Percentiles rank a stretch among this genome's conserved stretches.
Conservation (phyloP, 2,797 vertebrate genomes). For the Poeciliopsis presidionis region DNA sequence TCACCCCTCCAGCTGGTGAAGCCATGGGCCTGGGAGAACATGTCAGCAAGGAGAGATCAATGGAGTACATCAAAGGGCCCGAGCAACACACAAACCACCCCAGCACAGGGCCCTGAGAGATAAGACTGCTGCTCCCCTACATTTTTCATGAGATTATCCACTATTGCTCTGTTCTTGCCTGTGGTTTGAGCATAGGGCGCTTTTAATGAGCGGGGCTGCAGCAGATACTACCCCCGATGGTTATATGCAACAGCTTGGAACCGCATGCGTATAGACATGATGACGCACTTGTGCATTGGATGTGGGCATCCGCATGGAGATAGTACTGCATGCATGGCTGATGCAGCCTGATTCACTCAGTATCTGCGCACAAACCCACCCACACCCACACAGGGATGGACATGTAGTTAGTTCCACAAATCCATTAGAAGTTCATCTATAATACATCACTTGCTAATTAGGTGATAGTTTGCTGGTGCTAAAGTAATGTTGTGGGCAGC, state of each 20-base stretch:
- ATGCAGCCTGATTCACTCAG: constrained; percentile 15
- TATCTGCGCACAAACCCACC: constrained; percentile 28
- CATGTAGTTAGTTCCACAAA: constrained; percentile 54
- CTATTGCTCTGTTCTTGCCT: constrained; percentile 67
- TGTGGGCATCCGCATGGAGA: constrained; percentile 6
- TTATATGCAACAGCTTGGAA: constrained; percentile 44
- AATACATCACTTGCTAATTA: constrained; percentile 72
- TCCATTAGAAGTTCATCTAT: constrained; percentile 74
- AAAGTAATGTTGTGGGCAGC: constrained; percentile 52
- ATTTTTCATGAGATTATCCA: constrained; percentile 81
- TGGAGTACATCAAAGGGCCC: constrained; percentile 80
- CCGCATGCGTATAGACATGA: constrained; percentile 29
- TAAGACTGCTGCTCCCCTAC: constrained; percentile 69
- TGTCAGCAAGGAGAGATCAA: constrained; percentile 78
- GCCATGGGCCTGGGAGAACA: constrained; percentile 69
- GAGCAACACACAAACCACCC: constrained; percentile 69
- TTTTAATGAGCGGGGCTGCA: constrained; percentile 71
- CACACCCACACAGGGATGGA: constrained; percentile 27
- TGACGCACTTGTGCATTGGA: constrained; percentile 22
- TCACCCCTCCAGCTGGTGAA: constrained; percentile 72
- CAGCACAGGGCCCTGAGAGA: constrained; percentile 65
- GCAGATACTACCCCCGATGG: constrained; percentile 42
- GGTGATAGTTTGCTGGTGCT: constrained; percentile 58
- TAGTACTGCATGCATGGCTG: constrained; percentile 24
- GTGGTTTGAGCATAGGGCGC: constrained; percentile 61